phyloP scores from a whole-genome alignment of 2,113 vertebrate genomes.

The Ia io region DNA sequence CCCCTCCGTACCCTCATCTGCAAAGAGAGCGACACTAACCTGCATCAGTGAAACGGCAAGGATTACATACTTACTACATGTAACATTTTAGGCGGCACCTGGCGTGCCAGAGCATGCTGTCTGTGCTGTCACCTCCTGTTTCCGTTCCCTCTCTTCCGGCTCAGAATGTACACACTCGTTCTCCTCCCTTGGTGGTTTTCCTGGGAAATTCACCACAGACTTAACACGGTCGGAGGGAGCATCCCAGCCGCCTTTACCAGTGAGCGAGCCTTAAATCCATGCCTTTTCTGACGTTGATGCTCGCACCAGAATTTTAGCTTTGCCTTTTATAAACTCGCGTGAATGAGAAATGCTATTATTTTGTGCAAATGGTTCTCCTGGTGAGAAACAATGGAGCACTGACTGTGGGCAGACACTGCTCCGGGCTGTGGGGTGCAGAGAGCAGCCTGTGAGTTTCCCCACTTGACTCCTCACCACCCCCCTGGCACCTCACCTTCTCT shows the following conservation, averaged over 20 bases:
- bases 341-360: not conserved
- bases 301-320: not conserved
- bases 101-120: rapidly evolving
- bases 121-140: not conserved
- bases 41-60: not conserved
- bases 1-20: no score
- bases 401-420: not conserved
- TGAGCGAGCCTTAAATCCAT: not conserved
- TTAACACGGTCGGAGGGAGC: not conserved
- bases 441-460: no score
- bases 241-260: no score
- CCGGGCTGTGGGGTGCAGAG: not conserved
- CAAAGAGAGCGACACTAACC: no score
- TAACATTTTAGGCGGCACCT: not conserved
- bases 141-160: not conserved
- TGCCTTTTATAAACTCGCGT: not conserved
- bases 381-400: not conserved
- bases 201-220: not conserved
- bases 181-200: not conserved
- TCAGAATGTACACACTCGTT: not conserved
- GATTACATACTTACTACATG: not conserved
- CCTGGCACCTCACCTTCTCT: rapidly evolving
- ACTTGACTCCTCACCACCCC: rapidly evolving
- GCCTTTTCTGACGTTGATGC: not conserved
- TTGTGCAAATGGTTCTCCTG: not conserved